These are phyloP conservation scores for Linepithema humile DNA, from an alignment of 1,140 invertebrate species.

Conservation along the genomic window DNA sequence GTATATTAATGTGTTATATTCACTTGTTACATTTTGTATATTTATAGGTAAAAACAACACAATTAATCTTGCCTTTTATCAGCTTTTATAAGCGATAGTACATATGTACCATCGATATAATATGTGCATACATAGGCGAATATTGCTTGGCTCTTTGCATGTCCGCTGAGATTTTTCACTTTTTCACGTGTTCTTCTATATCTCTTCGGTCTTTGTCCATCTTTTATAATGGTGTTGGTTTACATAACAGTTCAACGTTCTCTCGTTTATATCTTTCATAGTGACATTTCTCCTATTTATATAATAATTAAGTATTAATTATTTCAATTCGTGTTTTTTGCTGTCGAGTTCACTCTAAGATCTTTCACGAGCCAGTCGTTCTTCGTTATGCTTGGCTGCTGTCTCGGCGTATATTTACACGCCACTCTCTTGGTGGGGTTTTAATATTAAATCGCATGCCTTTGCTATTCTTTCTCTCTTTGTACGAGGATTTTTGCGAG, in stretches of 20 bases:
- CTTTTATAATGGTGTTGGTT: slow-evolving; percentile 63
- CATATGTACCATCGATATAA: slow-evolving; percentile 45
- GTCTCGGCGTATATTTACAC: slow-evolving; percentile 16
- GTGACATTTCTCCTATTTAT: slow-evolving; percentile 9
- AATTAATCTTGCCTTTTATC: slow-evolving; percentile 46
- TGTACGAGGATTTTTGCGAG: slow-evolving; percentile 51
- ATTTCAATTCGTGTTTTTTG: slow-evolving; percentile 41
- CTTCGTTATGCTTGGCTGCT: slow-evolving; percentile 41
- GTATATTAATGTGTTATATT: slow-evolving; percentile 49
- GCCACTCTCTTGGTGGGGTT: slow-evolving; percentile 38
- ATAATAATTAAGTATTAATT: slow-evolving; percentile 52
- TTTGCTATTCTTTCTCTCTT: slow-evolving; percentile 55
- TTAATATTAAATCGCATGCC: slow-evolving; percentile 60
- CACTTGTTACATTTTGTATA: slow-evolving; percentile 52
- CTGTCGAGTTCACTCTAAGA: slow-evolving; percentile 27
- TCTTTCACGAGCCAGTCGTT: slow-evolving; percentile 28
- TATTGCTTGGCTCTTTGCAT: slow-evolving; percentile 67
- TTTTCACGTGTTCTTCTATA: slow-evolving; percentile 46
- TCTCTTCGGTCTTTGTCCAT: slow-evolving; percentile 40
- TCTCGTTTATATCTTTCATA: slow-evolving; percentile 29
- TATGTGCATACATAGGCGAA: slow-evolving; percentile 63
- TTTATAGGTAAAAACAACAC: slow-evolving; percentile 41
- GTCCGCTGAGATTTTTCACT: slow-evolving; percentile 56
- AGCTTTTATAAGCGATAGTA: slow-evolving; percentile 55
- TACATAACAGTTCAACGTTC: slow-evolving; percentile 53